These are phyloP conservation scores for Timema podura DNA, from an alignment of 2,888 invertebrate genomes.

Conservation along the genomic window DNA sequence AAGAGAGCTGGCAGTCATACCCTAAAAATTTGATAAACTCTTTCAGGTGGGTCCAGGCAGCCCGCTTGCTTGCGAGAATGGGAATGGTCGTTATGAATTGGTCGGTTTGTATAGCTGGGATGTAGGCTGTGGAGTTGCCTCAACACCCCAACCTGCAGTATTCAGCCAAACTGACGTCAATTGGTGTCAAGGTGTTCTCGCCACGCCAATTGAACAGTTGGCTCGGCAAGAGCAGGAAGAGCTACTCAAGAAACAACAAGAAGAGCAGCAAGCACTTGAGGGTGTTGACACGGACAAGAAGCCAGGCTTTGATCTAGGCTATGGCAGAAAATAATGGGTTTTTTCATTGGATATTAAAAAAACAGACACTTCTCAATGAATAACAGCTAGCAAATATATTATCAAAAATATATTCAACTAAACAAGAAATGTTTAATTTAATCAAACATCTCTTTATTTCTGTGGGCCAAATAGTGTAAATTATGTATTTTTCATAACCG, in stretches of 20 bases:
- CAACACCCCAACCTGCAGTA: conserved; percentile 47
- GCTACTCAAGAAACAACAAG: conserved; percentile 18
- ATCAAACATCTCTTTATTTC: no score
- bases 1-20: no score
- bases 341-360: no score
- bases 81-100: conserved; percentile 63
- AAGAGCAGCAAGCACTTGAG: conserved; percentile 15
- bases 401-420: no score
- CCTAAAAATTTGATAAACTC: no score
- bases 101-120: conserved; percentile 75
- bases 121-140: conserved; percentile 55
- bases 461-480: no score
- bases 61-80: conserved; percentile 72
- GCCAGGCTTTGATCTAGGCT: conserved; percentile 31
- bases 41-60: conserved; percentile 64
- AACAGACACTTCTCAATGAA: no score
- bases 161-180: conserved; percentile 46
- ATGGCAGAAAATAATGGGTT: conserved; percentile 27
- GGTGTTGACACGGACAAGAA: conserved; percentile 28
- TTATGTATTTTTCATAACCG: no score
- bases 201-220: conserved; percentile 43
- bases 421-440: no score
- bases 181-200: conserved; percentile 46
- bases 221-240: conserved; percentile 23
- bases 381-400: no score